Conservation (phyloP, 2,113 vertebrate species). For the Sapajus apella region DNA sequence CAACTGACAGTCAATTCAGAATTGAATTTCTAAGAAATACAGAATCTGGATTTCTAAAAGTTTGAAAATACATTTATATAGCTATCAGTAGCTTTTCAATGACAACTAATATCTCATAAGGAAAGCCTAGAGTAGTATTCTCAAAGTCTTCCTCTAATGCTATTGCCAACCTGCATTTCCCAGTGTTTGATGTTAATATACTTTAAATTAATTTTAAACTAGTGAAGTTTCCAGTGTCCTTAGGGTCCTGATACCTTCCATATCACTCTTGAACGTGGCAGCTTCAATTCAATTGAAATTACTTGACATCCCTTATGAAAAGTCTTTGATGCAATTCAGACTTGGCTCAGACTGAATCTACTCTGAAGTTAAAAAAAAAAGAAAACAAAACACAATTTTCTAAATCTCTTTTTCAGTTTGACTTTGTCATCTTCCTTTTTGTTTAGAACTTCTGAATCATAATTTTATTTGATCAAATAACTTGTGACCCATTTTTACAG, state of each 20-base stretch:
- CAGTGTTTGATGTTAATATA: conserved; percentile 65
- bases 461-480: conserved; percentile 2
- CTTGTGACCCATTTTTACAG: background rate
- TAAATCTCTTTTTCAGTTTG: background rate
- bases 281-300: conserved; percentile 38
- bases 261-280: conserved; percentile 37
- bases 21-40: conserved; percentile 9
- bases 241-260: conserved; percentile 24
- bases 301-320: conserved; percentile 37
- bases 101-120: background rate
- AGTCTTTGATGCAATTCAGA: conserved; percentile 40
- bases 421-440: conserved; percentile 12
- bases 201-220: conserved; percentile 66
- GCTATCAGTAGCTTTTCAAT: background rate
- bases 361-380: background rate
- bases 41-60: background rate
- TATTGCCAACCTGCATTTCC: conserved; percentile 32
- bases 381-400: background rate
- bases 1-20: background rate
- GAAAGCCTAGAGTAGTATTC: background rate
- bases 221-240: conserved; percentile 39
- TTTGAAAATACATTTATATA: background rate
- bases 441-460: background rate
- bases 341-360: background rate
- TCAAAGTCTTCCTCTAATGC: conserved; percentile 35